Evolutionary conservation across 92 coral and sea anemone genomes (phyloP).

Genomic region (Bergia puertoricense): DNA sequence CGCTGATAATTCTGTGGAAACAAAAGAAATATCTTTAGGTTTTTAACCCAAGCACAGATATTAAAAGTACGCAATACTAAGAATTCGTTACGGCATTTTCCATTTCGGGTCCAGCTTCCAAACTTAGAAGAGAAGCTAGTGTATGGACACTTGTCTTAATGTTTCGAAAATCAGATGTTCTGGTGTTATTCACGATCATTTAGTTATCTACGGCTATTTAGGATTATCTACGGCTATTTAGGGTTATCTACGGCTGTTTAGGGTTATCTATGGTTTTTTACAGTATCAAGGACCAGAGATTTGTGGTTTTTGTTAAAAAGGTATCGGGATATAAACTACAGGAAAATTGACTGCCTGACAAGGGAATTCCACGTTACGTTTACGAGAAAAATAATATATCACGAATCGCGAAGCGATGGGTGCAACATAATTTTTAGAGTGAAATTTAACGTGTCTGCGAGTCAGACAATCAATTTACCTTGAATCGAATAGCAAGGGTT

Average conservation of each 20-base stretch:
- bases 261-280: neutral
- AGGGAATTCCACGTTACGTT: no score
- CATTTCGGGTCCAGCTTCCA: neutral
- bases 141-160: neutral
- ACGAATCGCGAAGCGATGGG: no score
- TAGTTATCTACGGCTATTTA: no score
- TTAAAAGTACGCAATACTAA: neutral
- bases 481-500: no score
- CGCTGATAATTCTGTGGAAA: constrained; percentile 67
- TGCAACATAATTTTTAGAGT: no score
- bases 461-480: no score
- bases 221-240: neutral
- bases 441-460: no score
- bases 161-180: neutral
- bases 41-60: neutral
- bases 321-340: no score
- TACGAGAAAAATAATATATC: no score
- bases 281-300: neutral
- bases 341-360: no score
- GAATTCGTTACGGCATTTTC: neutral
- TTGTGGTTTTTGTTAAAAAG: neutral
- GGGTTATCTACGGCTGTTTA: neutral
- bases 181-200: neutral
- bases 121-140: neutral
- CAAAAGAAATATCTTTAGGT: neutral